phyloP scores from a whole-genome alignment of 2,888 invertebrate species.

The Melanostoma scalare region DNA sequence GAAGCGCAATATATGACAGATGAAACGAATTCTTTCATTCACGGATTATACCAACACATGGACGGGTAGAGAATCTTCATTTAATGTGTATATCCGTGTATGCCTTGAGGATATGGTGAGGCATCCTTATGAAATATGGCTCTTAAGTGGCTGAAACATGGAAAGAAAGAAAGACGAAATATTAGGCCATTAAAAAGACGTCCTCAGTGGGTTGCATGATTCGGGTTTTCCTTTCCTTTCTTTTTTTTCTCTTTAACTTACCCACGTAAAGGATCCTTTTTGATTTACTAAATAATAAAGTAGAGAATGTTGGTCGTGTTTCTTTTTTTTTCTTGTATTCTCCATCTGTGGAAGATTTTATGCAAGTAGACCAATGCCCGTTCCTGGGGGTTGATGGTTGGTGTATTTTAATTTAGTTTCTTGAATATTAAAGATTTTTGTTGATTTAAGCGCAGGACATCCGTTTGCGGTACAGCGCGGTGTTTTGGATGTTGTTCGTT shows the following conservation, averaged over 20 bases:
- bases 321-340: background rate
- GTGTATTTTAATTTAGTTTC: slow-evolving; percentile 52
- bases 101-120: slow-evolving; percentile 58
- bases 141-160: slow-evolving; percentile 59
- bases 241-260: slow-evolving; percentile 9
- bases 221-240: background rate
- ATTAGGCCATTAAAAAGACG: slow-evolving; percentile 57
- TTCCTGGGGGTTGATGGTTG: background rate
- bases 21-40: slow-evolving; percentile 41
- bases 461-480: background rate
- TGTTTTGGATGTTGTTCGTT: background rate
- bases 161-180: slow-evolving; percentile 51
- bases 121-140: slow-evolving; percentile 51
- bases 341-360: background rate
- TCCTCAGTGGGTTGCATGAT: slow-evolving; percentile 52
- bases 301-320: slow-evolving; percentile 18
- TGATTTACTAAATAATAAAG: slow-evolving; percentile 55
- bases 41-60: slow-evolving; percentile 6
- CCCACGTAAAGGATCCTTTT: slow-evolving; percentile 17
- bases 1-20: slow-evolving; percentile 58
- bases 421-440: slow-evolving; percentile 36
- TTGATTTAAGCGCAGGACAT: slow-evolving; percentile 41
- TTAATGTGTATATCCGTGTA: slow-evolving; percentile 27
- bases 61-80: slow-evolving; percentile 22
- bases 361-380: slow-evolving; percentile 8